Percentiles rank a stretch among this genome's conserved stretches.
Evolutionary conservation across 2,113 vertebrate species (phyloP).

Genomic region (Strix uralensis): DNA sequence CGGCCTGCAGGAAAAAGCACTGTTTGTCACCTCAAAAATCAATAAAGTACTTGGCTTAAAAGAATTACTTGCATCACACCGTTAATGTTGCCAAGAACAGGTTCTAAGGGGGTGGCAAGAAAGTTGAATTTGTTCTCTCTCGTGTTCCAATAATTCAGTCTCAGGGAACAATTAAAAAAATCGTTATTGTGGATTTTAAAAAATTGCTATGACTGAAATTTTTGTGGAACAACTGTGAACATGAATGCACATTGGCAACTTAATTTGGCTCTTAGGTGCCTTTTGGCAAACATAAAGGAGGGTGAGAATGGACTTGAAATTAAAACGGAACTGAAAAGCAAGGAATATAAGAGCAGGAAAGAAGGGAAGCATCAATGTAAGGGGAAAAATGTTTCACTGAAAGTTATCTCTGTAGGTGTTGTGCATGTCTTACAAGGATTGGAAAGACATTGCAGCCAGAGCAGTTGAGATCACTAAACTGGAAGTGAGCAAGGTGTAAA

Average conservation of each 20-base stretch:
- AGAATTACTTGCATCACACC: neutral
- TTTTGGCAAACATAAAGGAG: neutral
- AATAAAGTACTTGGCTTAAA: neutral
- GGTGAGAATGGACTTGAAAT: neutral
- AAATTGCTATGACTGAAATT: neutral
- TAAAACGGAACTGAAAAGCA: neutral
- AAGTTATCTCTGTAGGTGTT: neutral
- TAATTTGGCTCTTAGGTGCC: neutral
- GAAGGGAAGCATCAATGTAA: neutral
- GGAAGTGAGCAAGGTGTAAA: neutral
- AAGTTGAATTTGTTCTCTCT: neutral
- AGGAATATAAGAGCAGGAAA: neutral
- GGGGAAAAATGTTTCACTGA: neutral
- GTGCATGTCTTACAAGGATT: neutral
- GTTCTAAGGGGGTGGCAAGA: neutral
- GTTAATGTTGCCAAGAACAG: neutral
- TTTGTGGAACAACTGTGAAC: neutral
- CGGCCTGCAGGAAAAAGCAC: neutral
- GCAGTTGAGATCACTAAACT: neutral
- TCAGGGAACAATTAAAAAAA: neutral
- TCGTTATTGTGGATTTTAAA: neutral
- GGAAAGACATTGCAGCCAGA: neutral
- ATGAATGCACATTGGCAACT: fast-evolving
- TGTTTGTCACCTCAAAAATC: neutral
- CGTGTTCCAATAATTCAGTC: neutral